Evolutionary conservation across 2,797 vertebrate species (phyloP), one percentile per base, ranked within the genome.

Genomic region (Chromobotia macracanthus): DNA sequence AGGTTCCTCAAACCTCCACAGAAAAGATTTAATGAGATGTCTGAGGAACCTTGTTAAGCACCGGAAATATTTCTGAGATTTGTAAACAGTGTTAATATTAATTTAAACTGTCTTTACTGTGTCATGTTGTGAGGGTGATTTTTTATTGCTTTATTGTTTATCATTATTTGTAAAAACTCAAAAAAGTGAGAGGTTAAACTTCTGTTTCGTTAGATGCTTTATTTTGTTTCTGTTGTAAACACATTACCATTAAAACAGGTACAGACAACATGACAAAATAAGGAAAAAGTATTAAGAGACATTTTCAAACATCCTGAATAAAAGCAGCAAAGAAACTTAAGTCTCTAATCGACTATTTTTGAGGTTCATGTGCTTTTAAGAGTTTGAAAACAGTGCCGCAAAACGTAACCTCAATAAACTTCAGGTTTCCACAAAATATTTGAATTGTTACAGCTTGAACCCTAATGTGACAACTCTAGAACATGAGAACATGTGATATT

Each of bases 161-260:
- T 23, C 9, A 23, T 56, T 2, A 44, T 44, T 44, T 44, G 8
- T 23, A 12, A 10, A 56, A 10, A 11, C 19, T 56, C n/a, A 21
- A 10, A 21, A 10, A 61, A 16, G 13, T 13, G 16, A 5, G 6
- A 58, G 23, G 4, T 3, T 61, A 25, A 61, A 16, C 25, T 8
- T 61, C 1, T 31, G 25, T 60, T 28, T 12, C 28, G 11, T 61
- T 31, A 61, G 15, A 61, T 31, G 58, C 25, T 61, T 61, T 61
- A 61, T 61, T 61, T 61, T 3, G 41, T 44, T 31, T 31, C 56
- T 60, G 23, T 58, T 58, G 23, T 60, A 60, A 81, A 80, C 63
- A 74, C 63, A 77, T 66, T 21, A 85, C 61, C 81, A 83, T 63
- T 61, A 23, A 56, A 65, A 58, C 10, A 61, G 50, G 67, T 76